phyloP scores from a whole-genome alignment of 2,113 vertebrate species.

The Fulmarus glacialis region DNA sequence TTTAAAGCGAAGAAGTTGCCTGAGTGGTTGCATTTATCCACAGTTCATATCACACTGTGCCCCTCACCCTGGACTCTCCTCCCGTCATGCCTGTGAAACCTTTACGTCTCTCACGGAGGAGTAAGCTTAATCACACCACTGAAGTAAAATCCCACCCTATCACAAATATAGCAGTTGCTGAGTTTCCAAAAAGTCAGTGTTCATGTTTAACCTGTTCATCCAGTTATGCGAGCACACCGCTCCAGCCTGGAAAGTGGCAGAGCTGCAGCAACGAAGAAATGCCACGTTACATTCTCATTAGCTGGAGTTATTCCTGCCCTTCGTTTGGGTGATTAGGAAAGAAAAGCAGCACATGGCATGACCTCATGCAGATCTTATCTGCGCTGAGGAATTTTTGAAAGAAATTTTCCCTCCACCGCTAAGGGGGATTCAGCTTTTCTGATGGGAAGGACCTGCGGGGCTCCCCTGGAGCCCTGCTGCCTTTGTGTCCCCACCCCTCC shows the following conservation, averaged over 20 bases:
- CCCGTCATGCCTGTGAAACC: background rate
- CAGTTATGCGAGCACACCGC: background rate
- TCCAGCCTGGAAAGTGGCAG: constrained; percentile 1
- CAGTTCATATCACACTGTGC: background rate
- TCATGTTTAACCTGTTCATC: constrained; percentile 21
- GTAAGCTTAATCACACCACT: background rate
- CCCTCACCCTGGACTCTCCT: background rate
- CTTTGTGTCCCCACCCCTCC: background rate
- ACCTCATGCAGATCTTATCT: constrained; percentile 52
- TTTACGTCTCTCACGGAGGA: background rate
- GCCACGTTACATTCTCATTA: background rate
- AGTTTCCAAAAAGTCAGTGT: background rate
- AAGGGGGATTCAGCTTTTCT: background rate
- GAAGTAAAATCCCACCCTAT: background rate
- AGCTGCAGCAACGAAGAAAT: constrained; percentile 42
- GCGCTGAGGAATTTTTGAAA: background rate
- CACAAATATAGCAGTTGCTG: background rate
- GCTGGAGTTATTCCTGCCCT: background rate
- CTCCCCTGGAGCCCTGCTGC: background rate
- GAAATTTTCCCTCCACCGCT: background rate
- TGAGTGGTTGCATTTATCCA: background rate
- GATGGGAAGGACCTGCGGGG: background rate
- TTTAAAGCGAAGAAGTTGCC: background rate
- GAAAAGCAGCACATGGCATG: constrained; percentile 16
- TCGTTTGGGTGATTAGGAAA: background rate